Base-by-base conservation (phyloP, 1,140 invertebrate species). In the Drosophila sechellia region DNA sequence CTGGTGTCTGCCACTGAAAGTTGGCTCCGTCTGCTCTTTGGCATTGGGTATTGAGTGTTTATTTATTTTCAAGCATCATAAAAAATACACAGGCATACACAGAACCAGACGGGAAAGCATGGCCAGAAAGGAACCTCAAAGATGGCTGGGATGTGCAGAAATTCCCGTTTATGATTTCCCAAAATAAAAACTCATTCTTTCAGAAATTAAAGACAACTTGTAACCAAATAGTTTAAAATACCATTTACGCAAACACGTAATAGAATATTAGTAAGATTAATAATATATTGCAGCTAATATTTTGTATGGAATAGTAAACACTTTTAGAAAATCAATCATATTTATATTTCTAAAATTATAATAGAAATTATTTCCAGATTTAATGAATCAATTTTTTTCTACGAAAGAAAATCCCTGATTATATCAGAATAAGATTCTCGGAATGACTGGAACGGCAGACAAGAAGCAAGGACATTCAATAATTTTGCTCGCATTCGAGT, bases 51-150 rank as follows among this genome's bases (percentile, higher is more conserved):
- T 86, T 86, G 83, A 86, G 83, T 86, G 83, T 86, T 86, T 86
- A 86, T 86, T 86, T 86, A 86, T 86, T 86, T 86, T 86, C 83
- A 87, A 86, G 83, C 78, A 87, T 86, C 83, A 86, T 86, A 86
- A 86, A 86, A 87, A 87, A 86, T 81, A 86, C 83, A 84, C 61
- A 85, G 49, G 55, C 60, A 56, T 46, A 48, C 61, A 68, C 73
- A 76, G 35, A 43, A 20, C 31, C 71, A 76, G 59, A 65, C 59
- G 11, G 34, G 42, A 58, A 49, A 43, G 42, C 60, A 54, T 31
- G 13, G 40, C 59, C 72, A 39, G 27, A 54, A 74, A 46, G 59
- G 53, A 59, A 52, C 39, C 71, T 48, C 34, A 58, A 50, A 50
- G 53, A 42, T 31, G 48, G 35, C 35, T 8, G 17, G 15, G 12